phyloP scores from a whole-genome alignment of 2,888 invertebrate genomes.

The Aleiodes leptofemur region DNA sequence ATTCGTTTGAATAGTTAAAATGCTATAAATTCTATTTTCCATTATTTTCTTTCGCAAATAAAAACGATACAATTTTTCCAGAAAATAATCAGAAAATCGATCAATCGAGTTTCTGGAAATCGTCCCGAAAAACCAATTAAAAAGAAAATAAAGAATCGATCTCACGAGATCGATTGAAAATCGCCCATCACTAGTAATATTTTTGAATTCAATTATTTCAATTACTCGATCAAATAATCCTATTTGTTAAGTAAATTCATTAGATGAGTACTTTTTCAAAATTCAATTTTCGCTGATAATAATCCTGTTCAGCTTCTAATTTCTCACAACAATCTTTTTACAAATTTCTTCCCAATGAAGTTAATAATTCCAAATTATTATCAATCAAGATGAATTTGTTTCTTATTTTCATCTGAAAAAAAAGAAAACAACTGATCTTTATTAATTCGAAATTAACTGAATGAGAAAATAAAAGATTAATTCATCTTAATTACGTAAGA shows the following conservation, averaged over 20 bases:
- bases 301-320: slow-evolving; percentile 53
- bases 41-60: no score
- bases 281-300: slow-evolving; percentile 50
- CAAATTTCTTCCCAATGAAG: slow-evolving; percentile 47
- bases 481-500: slow-evolving; percentile 51
- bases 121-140: no score
- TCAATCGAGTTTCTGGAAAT: no score
- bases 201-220: not conserved
- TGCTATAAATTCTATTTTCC: no score
- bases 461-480: not conserved
- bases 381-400: slow-evolving; percentile 46
- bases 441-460: not conserved
- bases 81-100: no score
- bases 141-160: no score
- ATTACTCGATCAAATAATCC: not conserved
- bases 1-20: no score
- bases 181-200: no score
- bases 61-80: no score
- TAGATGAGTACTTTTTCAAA: not conserved
- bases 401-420: slow-evolving; percentile 53
- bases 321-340: slow-evolving; percentile 54
- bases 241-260: not conserved
- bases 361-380: slow-evolving; percentile 36
- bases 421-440: not conserved
- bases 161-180: no score